A percentile compares a stretch with the other conserved stretches of the same genome.
phyloP scores from a whole-genome alignment of 2,888 invertebrate species.

The Schizotus pectinicornis region DNA sequence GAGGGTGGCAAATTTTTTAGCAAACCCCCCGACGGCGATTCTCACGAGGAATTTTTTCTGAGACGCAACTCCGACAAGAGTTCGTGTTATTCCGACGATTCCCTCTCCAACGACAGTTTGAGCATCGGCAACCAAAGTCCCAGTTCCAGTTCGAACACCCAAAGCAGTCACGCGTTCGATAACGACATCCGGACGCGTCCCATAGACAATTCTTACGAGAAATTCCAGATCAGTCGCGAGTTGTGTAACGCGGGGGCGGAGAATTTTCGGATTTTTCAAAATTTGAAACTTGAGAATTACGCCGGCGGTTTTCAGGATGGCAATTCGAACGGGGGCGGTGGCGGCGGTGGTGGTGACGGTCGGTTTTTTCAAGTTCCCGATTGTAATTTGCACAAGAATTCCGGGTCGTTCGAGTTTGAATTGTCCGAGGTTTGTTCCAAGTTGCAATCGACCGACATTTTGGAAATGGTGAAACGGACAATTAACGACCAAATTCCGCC shows the following conservation, averaged over 20 bases:
- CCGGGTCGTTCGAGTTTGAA: conserved; percentile 71
- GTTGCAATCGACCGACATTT: conserved; percentile 78
- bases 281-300: conserved; percentile 41
- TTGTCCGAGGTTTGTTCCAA: conserved; percentile 79
- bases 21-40: conserved; percentile 26
- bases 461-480: conserved; percentile 79
- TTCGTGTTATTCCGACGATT: conserved; percentile 75
- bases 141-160: conserved; percentile 56
- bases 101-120: conserved; percentile 70
- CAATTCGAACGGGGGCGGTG: conserved; percentile 12
- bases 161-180: conserved; percentile 51
- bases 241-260: conserved; percentile 49
- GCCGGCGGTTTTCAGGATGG: conserved; percentile 17
- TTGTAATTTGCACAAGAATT: conserved; percentile 50
- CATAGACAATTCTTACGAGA: conserved; percentile 45
- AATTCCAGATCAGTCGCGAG: conserved; percentile 52
- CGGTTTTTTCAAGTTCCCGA: conserved; percentile 6
- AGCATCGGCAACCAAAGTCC: conserved; percentile 57
- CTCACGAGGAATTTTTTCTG: conserved; percentile 59
- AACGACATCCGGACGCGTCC: conserved; percentile 49
- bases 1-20: conserved; percentile 24
- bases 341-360: no score
- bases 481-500: conserved; percentile 82
- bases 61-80: conserved; percentile 73
- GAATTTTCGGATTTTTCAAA: conserved; percentile 54